Evolutionary conservation across 2,888 invertebrate genomes (phyloP).

Genomic region (Podotricha telesiphe): DNA sequence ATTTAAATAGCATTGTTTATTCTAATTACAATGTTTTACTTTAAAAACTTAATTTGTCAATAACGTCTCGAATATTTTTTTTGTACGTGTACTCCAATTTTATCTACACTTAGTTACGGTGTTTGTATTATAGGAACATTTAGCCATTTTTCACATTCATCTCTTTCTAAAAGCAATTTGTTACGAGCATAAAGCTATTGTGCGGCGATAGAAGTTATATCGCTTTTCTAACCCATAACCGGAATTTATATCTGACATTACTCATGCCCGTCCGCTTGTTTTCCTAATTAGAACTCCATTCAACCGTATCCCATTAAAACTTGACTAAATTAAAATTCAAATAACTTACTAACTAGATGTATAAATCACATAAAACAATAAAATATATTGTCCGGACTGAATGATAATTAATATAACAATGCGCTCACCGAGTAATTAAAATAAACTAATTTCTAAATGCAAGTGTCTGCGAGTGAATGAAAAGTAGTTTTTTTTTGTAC

Average conservation of each 20-base stretch:
- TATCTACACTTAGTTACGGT: slow-evolving; percentile 5
- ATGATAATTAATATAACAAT: slow-evolving; percentile 81
- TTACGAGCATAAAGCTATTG: slow-evolving; percentile 58
- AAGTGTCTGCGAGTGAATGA: slow-evolving; percentile 75
- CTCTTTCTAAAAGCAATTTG: slow-evolving; percentile 72
- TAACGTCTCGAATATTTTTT: background rate
- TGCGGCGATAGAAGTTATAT: slow-evolving; percentile 55
- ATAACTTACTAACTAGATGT: slow-evolving; percentile 83
- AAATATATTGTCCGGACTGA: slow-evolving; percentile 78
- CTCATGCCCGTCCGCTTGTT: slow-evolving; percentile 76
- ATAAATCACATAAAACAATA: slow-evolving; percentile 83
- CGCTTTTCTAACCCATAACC: slow-evolving; percentile 73
- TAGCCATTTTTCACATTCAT: slow-evolving; percentile 65
- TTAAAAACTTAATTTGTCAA: too few relatives aligned
- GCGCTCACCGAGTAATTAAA: slow-evolving; percentile 78
- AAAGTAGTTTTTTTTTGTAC: slow-evolving; percentile 64
- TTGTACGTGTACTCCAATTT: slow-evolving; percentile 9
- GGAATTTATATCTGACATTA: slow-evolving; percentile 80
- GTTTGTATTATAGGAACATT: slow-evolving; percentile 38
- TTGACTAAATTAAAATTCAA: slow-evolving; percentile 82
- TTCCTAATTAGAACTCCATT: slow-evolving; percentile 82
- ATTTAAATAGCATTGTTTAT: background rate
- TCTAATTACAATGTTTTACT: too few relatives aligned
- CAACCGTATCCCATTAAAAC: slow-evolving; percentile 80
- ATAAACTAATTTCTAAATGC: slow-evolving; percentile 81